These are phyloP conservation scores for Mirounga angustirostris DNA, from an alignment of 2,113 vertebrate species.

Conservation along the genomic window DNA sequence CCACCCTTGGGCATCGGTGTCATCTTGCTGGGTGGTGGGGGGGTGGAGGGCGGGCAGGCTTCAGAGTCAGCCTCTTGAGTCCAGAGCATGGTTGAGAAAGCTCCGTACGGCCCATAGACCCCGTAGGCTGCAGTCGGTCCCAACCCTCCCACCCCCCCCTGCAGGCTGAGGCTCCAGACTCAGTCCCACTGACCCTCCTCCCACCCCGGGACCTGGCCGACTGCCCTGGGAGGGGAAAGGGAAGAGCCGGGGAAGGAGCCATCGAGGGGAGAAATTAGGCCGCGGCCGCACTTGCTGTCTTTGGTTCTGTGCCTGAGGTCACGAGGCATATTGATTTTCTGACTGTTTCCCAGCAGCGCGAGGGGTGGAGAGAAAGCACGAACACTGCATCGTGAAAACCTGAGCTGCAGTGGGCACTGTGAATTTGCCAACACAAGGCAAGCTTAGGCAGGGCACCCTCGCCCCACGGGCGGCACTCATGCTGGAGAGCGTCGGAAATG, in stretches of 20 bases:
- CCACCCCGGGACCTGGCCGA: neutral
- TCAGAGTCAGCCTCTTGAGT: neutral
- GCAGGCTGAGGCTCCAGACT: neutral
- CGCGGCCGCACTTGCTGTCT: neutral
- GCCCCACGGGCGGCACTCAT: neutral
- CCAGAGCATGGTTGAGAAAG: neutral
- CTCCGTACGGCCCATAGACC: fast-evolving
- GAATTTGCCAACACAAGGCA: slow-evolving; percentile 37
- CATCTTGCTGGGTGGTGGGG: neutral
- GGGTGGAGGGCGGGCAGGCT: neutral
- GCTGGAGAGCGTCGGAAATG: neutral
- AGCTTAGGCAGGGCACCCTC: neutral
- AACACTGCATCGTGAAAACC: slow-evolving; percentile 41
- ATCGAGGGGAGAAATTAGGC: neutral
- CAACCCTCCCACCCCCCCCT: neutral
- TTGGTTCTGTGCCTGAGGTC: slow-evolving; percentile 12
- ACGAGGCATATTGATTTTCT: slow-evolving; percentile 73
- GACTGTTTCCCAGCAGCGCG: slow-evolving; percentile 63
- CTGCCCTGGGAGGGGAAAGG: slow-evolving; percentile 41
- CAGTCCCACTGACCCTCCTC: neutral
- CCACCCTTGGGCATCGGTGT: fast-evolving
- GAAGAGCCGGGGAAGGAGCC: slow-evolving; percentile 16
- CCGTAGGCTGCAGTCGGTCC: neutral
- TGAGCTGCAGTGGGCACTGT: neutral
- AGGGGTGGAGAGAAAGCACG: slow-evolving; percentile 49